Base-by-base conservation (phyloP, 2,888 invertebrate species). In the Tortricodes alternella region DNA sequence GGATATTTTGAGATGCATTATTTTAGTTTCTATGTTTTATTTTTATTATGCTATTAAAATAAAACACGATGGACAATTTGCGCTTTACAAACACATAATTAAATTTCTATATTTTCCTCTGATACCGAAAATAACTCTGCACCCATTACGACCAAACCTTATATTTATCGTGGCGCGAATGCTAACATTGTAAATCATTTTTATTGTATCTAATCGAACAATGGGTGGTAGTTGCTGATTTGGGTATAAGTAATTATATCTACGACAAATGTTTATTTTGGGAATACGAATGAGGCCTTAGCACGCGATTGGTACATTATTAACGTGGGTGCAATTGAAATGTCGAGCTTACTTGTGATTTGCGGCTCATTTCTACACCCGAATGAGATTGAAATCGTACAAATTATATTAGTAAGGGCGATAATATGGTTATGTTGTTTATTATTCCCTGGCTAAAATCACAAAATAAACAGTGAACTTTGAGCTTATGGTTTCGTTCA, bases 231-330 rank as follows among this genome's bases (percentile, higher is more conserved):
- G 52, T 65, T 64, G 58, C 61, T 59, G 57, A 60, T 64, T 59
- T 58, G 24, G 56, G 35, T 61, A 49, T 23, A 50, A 56, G 41
- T 44, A 56, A 56, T 56, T 56, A 50, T 56, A 56, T 56, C 43
- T 56, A 56, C 56, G 49, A 56, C 56, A 50, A 56, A 56, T 56
- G 44, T 56, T 56, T 50, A 50, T 56, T 56, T 56, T 56, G 29
- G 56, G 43, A 37, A 50, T 50, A 43, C 37, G 18, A 58, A 61
- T 58, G 38, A 43, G 46, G 58, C 53, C 37, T 24, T 51, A 51
- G 39, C 65, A 65, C 63, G 65, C 65, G 53, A 65, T 59, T 53
- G 35, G 50, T 35, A 59, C 62, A 59, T 65, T 64, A 65, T 48
- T 21, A 13, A 46, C 34, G 24, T 51, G 52, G 29, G 46, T 57